A percentile compares a stretch with the other conserved stretches of the same genome.
phyloP scores from a whole-genome alignment of 2,888 invertebrate genomes.

The Ectemnius continuus region DNA sequence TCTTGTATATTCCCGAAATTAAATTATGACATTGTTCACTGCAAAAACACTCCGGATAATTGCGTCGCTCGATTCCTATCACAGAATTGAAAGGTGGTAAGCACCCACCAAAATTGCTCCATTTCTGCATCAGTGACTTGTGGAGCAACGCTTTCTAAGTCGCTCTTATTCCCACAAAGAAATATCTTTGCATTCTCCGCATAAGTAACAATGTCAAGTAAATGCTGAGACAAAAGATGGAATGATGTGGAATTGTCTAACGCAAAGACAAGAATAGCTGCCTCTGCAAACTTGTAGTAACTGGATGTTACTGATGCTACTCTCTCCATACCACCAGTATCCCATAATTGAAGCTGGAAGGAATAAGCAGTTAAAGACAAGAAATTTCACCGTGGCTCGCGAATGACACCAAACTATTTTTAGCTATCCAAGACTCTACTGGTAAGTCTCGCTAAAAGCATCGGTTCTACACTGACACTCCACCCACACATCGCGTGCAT shows the following conservation, averaged over 20 bases:
- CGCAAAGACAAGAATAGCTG: constrained; percentile 94
- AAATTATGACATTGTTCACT: constrained; percentile 95
- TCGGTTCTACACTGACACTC: not conserved
- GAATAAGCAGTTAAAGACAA: too few species aligned
- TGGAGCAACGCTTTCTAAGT: constrained; percentile 85
- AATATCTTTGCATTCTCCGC: constrained; percentile 97
- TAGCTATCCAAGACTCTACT: not conserved
- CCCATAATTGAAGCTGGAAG: constrained; percentile 93
- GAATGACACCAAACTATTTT: constrained; percentile 42
- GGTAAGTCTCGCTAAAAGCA: not conserved
- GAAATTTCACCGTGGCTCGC: constrained; percentile 22
- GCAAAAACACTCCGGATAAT: constrained; percentile 65
- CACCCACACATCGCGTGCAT: constrained; percentile 10
- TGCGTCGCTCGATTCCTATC: not conserved
- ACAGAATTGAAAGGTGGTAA: too few species aligned
- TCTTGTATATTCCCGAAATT: constrained; percentile 92
- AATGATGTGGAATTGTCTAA: constrained; percentile 95
- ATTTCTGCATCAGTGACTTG: constrained; percentile 93
- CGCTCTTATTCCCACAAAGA: constrained; percentile 94
- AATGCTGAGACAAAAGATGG: constrained; percentile 93
- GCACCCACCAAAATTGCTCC: constrained; percentile 88
- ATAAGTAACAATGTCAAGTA: constrained; percentile 95
- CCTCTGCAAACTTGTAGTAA: constrained; percentile 97
- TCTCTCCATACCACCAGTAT: constrained; percentile 97
- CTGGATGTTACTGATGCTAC: constrained; percentile 96